A percentile compares a stretch with the other conserved stretches of the same genome.
These are phyloP conservation scores for Xyrichtys novacula DNA, from an alignment of 2,797 vertebrate species.

Conservation along the genomic window DNA sequence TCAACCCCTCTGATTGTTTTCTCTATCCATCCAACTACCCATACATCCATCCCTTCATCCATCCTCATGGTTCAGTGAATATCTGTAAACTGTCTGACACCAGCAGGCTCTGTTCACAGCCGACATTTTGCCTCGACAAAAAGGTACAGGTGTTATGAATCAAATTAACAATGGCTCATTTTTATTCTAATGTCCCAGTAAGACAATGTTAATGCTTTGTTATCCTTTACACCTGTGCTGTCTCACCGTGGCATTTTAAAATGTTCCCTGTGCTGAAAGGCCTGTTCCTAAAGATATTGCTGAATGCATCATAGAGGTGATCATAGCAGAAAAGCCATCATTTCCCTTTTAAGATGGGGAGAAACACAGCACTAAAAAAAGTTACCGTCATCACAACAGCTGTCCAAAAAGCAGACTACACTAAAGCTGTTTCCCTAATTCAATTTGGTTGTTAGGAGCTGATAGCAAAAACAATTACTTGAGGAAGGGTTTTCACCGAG, in stretches of 20 bases:
- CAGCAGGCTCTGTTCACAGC: not conserved
- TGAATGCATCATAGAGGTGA: constrained; percentile 29
- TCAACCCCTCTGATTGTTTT: too few relatives aligned
- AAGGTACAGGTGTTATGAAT: not conserved
- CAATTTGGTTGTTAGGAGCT: constrained; percentile 64
- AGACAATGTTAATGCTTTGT: not conserved
- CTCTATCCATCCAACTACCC: too few relatives aligned
- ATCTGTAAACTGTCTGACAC: not conserved
- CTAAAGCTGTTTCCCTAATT: constrained; percentile 63
- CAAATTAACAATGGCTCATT: not conserved
- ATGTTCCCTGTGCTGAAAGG: not conserved
- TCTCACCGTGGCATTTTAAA: constrained; percentile 3
- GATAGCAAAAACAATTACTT: constrained; percentile 70
- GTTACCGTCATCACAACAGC: constrained; percentile 51
- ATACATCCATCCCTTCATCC: too few relatives aligned
- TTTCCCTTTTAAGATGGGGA: constrained; percentile 13
- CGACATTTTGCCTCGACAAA: not conserved
- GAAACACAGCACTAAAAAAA: constrained; percentile 32
- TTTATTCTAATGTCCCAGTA: not conserved
- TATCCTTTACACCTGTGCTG: not conserved
- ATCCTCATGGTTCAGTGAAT: too few relatives aligned
- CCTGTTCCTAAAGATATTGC: not conserved
- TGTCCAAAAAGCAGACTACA: constrained; percentile 42
- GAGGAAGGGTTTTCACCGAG: constrained; percentile 55
- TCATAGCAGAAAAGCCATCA: constrained; percentile 43